Evolutionary conservation across 2,797 vertebrate genomes (phyloP), one percentile per base, ranked within the genome.

Genomic region (Bovichtus diacanthus): DNA sequence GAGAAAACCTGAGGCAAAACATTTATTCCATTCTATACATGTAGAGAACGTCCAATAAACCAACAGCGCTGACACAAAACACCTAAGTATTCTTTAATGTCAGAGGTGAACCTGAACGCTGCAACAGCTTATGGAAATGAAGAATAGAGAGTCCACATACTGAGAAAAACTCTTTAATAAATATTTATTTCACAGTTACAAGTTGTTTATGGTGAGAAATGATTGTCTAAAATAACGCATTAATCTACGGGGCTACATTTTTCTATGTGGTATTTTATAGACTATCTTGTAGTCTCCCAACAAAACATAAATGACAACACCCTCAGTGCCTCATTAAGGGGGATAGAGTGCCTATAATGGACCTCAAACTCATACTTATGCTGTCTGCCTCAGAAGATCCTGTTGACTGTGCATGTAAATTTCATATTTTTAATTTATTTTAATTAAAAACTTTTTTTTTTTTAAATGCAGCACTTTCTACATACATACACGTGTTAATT

Each of bases 131-230:
- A n/a, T n/a, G n/a, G n/a, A n/a, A 38, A n/a, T n/a, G n/a, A n/a
- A n/a, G n/a, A n/a, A n/a, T 13, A 8, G 3, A 0, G 5, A 44
- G 36, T 13, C 50, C 13, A 66, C 53, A 44, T 19, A 49, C 36
- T 27, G 38, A 6, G 2, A 7, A 12, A 56, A 62, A 23, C 16
- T 34, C 12, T 74, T 78, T 21, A 50, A 36, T 47, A 7, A 54
- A 79, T 21, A 59, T 58, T 29, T 53, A 66, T 62, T 58, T 49
- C 9, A 54, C 21, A 8, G 3, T 49, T 36, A 21, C 8, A 54
- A 49, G 46, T 58, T 70, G 55, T 66, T 74, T 56, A 46, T 51
- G 38, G n/a, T 21, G 49, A 65, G 34, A 49, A 66, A 23, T 62
- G 19, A 43, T 29, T 25, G 13, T 43, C 21, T 60, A 3, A 50